Evolutionary conservation across 2,113 vertebrate species (phyloP), one percentile per base, ranked within the genome.

Genomic region (Sorex araneus): DNA sequence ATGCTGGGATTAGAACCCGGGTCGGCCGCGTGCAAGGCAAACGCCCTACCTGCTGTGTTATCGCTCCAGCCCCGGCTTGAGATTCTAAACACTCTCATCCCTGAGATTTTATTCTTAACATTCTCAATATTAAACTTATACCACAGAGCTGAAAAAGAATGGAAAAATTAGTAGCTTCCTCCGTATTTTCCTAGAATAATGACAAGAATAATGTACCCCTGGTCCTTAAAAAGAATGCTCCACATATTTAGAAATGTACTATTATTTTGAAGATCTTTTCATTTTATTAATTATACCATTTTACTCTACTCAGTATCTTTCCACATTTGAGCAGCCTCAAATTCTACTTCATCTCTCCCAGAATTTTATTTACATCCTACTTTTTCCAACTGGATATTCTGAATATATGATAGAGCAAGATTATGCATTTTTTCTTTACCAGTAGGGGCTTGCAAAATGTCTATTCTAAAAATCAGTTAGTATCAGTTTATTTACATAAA

Each of bases 331-430:
- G 34, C 2, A 73, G 13, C 76, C n/a, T 32, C 34, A 32, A 70
- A 13, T 87, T 30, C 6, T 3, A 67, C 11, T 57, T 67, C 23
- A 36, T 30, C 76, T 28, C 40, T 87, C 47, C 28, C 4, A 34
- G 45, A 70, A 91, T 84, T 92, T 74, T 89, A 30, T 15, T 74
- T 74, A 84, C 47, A 90, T 94, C 71, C 28, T 80, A 11, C 69
- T 75, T 86, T 88, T 60, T 82, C 30, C 64, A 64, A 16, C 25
- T n/a, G 10, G 34, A 45, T 15, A 73, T 36, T 78, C 50, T 2
- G 16, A 89, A 43, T 6, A 40, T n/a, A 5, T 57, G 64, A 84
- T 25, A 69, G 34, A 89, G n/a, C 5, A 70, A n/a, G 16, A 30
- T 27, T 94, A 1, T 89, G 74, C 47, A 43, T 76, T 50, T 50